These are phyloP conservation scores for Adela reaumurella DNA, from an alignment of 2,888 invertebrate genomes.

Conservation along the genomic window DNA sequence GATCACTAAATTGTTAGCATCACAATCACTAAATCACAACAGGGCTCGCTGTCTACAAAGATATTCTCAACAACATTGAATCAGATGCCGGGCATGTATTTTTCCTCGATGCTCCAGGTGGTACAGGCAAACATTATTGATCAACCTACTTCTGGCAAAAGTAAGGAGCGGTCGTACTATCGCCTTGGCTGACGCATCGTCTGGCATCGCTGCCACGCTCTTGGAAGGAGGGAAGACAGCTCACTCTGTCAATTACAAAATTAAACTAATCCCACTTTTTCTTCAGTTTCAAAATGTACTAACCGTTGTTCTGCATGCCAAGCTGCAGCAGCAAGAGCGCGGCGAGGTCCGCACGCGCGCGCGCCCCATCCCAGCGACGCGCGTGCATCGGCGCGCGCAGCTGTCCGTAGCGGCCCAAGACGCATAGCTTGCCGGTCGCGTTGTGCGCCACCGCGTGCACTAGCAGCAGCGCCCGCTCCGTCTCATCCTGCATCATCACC, in stretches of 20 bases:
- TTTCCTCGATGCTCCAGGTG: constrained; percentile 23
- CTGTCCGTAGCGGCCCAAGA: constrained; percentile 65
- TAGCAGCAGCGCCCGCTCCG: constrained; percentile 66
- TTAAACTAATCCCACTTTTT: no score
- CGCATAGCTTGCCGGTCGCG: constrained; percentile 69
- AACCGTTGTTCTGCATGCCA: constrained; percentile 56
- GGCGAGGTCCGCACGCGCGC: constrained; percentile 76
- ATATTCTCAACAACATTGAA: constrained; percentile 9
- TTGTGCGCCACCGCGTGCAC: constrained; percentile 73
- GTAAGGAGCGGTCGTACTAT: constrained; percentile 16
- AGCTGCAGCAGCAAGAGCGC: constrained; percentile 73
- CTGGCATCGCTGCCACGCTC: constrained; percentile 22
- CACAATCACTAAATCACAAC: no score
- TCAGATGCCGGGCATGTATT: no score
- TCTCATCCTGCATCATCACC: constrained; percentile 52
- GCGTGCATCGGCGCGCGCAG: constrained; percentile 68
- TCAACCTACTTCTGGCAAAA: constrained; percentile 18
- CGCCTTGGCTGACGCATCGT: constrained; percentile 19
- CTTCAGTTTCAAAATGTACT: constrained; percentile 12
- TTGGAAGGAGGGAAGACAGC: constrained; percentile 17
- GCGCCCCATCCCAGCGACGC: constrained; percentile 67
- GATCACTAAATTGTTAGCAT: no score
- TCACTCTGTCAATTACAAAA: no score
- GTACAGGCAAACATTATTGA: constrained; percentile 24
- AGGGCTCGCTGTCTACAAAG: constrained; percentile 14